Evolutionary conservation across 2,888 invertebrate species (phyloP), one percentile per base, ranked within the genome.

Genomic region (Lordiphosa fenestrarum): DNA sequence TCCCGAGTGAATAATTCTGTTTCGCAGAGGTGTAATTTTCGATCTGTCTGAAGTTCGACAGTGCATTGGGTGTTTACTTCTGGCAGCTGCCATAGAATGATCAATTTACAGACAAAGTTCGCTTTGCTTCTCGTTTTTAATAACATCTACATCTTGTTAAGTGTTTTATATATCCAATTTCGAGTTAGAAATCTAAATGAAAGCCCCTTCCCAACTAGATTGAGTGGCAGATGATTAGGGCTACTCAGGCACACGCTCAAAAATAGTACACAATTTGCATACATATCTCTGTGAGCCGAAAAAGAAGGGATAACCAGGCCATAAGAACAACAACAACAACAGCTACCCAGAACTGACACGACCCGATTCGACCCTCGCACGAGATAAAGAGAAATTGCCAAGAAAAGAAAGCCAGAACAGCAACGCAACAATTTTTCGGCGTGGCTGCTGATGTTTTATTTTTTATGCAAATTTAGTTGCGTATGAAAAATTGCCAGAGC

Each of bases 391-490:
- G 23, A 12, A 52, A 48, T 42, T 13, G 9, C 13, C 12, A 49
- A 39, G 15, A 47, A 58, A 19, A 50, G 9, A 30, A 30, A 25
- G 23, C 6, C 7, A 9, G 30, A 30, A 73, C 49, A 67, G 67
- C 66, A 73, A 68, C 61, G 73, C 76, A 83, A 81, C 77, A 83
- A 84, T 68, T 84, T 73, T 83, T 81, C 62, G 64, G 70, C 66
- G 46, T 69, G 60, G 58, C 63, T 77, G 65, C 66, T 69, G 57
- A 48, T 66, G 55, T 68, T 71, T 73, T 75, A 63, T 69, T 73
- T 73, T 69, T 66, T 73, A 78, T 80, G 78, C 82, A 75, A 82
- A 82, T 84, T 63, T 72, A 62, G 68, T 74, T 84, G 75, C 84
- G 82, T 78, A 75, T 78, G 71, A 82, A 66, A 78, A 70, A 78